Evolutionary conservation across 2,888 invertebrate genomes (phyloP).

Genomic region (Gasteruption jaculator): DNA sequence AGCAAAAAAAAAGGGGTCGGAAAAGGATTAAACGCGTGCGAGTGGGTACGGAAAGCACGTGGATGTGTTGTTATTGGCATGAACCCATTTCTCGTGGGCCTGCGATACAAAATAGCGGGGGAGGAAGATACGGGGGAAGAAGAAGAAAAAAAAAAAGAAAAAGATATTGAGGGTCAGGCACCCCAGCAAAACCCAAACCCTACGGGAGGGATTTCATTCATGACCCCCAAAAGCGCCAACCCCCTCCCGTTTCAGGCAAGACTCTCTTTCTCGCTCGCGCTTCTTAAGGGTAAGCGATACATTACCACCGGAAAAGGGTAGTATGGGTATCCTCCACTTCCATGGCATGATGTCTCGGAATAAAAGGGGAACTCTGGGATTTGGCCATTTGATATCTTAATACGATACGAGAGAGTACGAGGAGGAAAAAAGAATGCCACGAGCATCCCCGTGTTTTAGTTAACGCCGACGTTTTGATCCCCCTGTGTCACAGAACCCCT

Average conservation of each 20-base stretch:
- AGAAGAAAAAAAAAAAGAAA: too few species aligned
- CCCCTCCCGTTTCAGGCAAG: conserved; percentile 28
- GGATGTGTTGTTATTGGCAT: conserved; percentile 48
- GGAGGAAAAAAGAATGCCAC: conserved; percentile 10
- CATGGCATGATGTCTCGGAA: conserved; percentile 40
- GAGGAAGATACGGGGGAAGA: conserved; percentile 33
- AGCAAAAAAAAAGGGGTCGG: neutral
- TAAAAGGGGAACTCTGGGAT: conserved; percentile 40
- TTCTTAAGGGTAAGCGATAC: conserved; percentile 42
- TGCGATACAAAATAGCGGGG: conserved; percentile 25
- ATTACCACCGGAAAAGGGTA: conserved; percentile 44
- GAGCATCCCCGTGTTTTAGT: conserved; percentile 34
- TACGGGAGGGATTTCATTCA: conserved; percentile 51
- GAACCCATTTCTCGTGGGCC: conserved; percentile 34
- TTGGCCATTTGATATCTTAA: conserved; percentile 50
- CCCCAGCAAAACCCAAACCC: conserved; percentile 44
- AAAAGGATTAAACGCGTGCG: too few species aligned
- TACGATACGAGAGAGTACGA: conserved; percentile 28
- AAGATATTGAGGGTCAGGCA: conserved; percentile 48
- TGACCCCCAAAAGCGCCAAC: conserved; percentile 32
- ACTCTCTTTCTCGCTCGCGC: conserved; percentile 20
- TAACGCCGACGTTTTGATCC: conserved; percentile 28
- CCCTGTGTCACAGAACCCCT: too few species aligned
- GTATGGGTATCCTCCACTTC: too few species aligned
- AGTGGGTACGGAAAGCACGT: conserved; percentile 33